A percentile compares a stretch with the other conserved stretches of the same genome.
phyloP scores from a whole-genome alignment of 1,140 invertebrate species.

The Aphis gossypii region DNA sequence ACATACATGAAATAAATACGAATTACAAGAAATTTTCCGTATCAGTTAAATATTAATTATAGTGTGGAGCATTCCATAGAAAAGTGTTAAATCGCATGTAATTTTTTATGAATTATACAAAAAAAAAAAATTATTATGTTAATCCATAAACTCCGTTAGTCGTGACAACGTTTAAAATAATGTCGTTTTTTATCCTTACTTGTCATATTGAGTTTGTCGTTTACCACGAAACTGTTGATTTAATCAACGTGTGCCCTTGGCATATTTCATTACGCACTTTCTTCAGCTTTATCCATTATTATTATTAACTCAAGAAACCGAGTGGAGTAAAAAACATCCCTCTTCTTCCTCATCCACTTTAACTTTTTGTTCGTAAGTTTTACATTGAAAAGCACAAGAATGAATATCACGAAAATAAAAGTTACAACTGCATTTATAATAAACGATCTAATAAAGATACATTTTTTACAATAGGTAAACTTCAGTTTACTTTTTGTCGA shows the following conservation, averaged over 20 bases:
- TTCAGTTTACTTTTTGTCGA: neutral
- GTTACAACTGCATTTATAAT: constrained; percentile 26
- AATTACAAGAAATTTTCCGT: neutral
- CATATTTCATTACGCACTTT: constrained; percentile 31
- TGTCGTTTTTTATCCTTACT: constrained; percentile 20
- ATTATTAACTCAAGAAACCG: constrained; percentile 40
- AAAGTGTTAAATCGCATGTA: neutral
- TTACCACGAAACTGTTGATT: constrained; percentile 40
- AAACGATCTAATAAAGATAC: constrained; percentile 40
- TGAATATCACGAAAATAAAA: neutral
- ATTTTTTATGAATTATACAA: neutral
- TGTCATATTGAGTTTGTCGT: constrained; percentile 32
- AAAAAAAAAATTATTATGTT: constrained; percentile 40
- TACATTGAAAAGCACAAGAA: neutral
- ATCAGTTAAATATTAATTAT: neutral
- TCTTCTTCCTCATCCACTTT: neutral
- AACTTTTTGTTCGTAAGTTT: constrained; percentile 17
- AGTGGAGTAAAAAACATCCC: constrained; percentile 6
- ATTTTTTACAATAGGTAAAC: neutral
- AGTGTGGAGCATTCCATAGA: too few relatives aligned
- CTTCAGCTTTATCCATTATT: constrained; percentile 28
- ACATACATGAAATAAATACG: neutral
- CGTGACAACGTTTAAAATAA: constrained; percentile 28
- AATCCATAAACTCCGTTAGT: constrained; percentile 15
- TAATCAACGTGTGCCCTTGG: constrained; percentile 53